phyloP scores from a whole-genome alignment of 2,113 vertebrate species.

The Megaptera novaeangliae region DNA sequence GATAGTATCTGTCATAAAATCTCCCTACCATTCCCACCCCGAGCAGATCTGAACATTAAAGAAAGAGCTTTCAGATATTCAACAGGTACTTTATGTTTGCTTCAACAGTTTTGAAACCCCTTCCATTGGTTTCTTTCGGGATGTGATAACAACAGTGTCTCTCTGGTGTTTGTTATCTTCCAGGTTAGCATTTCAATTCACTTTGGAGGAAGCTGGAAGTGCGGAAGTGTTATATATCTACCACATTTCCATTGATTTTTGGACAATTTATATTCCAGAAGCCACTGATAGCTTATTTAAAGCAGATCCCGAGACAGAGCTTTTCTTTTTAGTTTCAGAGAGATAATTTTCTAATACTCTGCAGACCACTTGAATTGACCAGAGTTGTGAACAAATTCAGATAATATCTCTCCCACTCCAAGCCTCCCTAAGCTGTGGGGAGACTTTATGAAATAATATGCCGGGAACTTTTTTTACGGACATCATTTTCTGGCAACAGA shows the following conservation, averaged over 20 bases:
- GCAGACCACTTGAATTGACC: not conserved
- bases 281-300: slow-evolving; percentile 24
- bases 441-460: slow-evolving; percentile 18
- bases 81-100: slow-evolving; percentile 62
- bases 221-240: slow-evolving; percentile 47
- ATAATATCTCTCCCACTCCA: not conserved
- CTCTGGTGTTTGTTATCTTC: slow-evolving; percentile 62
- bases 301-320: not conserved
- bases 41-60: slow-evolving; percentile 49
- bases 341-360: slow-evolving; percentile 18
- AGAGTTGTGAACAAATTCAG: slow-evolving; percentile 5
- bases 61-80: slow-evolving; percentile 71
- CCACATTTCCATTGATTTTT: slow-evolving; percentile 27
- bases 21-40: not conserved
- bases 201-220: not conserved
- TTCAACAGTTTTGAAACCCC: slow-evolving; percentile 4
- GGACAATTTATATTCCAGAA: slow-evolving; percentile 55
- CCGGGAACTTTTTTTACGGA: not conserved
- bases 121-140: slow-evolving; percentile 17
- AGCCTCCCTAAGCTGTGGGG: not conserved
- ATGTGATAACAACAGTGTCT: slow-evolving; percentile 45
- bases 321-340: slow-evolving; percentile 55
- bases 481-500: not conserved
- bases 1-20: not conserved
- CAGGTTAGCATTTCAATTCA: slow-evolving; percentile 66